Percentiles rank a stretch among this genome's conserved stretches.
Conservation (phyloP, 1,140 invertebrate genomes). For the Heliconius hermathena region DNA sequence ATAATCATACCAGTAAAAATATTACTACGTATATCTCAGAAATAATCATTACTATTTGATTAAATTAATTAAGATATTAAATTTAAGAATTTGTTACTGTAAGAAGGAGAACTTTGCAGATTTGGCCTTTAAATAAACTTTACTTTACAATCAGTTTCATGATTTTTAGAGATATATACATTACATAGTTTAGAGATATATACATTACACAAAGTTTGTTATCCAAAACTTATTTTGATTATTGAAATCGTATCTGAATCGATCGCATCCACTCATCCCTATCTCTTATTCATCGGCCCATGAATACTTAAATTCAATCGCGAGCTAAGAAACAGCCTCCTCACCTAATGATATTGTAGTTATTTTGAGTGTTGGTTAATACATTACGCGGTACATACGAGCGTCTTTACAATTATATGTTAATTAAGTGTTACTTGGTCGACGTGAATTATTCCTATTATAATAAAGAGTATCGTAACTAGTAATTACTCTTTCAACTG, state of each 20-base stretch:
- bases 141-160: neutral
- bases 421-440: constrained; percentile 9
- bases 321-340: constrained; percentile 58
- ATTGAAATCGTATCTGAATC: constrained; percentile 67
- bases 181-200: neutral
- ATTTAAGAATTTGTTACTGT: neutral
- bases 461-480: neutral
- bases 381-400: constrained; percentile 18
- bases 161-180: neutral
- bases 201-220: constrained; percentile 2
- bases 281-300: constrained; percentile 73
- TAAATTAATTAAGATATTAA: neutral
- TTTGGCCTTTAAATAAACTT: neutral
- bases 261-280: constrained; percentile 62
- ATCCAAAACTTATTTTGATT: constrained; percentile 56
- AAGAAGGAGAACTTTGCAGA: neutral
- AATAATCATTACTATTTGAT: neutral
- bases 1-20: too few species aligned
- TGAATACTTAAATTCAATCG: constrained; percentile 76
- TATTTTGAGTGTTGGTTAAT: constrained; percentile 46
- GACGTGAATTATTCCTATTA: neutral
- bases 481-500: too few species aligned
- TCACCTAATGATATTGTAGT: constrained; percentile 67
- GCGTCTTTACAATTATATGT: neutral
- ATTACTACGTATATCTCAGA: neutral